These are phyloP conservation scores for Ophonus ardosiacus DNA, from an alignment of 2,888 invertebrate species.

Conservation along the genomic window DNA sequence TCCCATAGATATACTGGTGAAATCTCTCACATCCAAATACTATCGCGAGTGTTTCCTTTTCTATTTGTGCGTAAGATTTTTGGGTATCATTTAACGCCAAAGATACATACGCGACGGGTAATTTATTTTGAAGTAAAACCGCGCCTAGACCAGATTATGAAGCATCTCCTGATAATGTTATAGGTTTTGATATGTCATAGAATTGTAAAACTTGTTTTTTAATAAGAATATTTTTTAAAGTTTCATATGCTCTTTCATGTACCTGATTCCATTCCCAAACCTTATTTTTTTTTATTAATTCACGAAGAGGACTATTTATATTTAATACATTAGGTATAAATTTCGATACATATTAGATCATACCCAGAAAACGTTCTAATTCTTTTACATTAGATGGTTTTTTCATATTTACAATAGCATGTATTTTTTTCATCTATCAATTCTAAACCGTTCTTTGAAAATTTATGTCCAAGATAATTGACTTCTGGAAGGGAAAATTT, in stretches of 20 bases:
- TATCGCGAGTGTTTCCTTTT: constrained; percentile 69
- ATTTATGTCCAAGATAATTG: constrained; percentile 66
- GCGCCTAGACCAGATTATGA: constrained; percentile 68
- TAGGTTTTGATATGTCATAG: constrained; percentile 59
- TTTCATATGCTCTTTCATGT: constrained; percentile 62
- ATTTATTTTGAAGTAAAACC: constrained; percentile 67
- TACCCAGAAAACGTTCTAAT: constrained; percentile 68
- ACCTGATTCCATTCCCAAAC: constrained; percentile 60
- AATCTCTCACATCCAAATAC: constrained; percentile 68
- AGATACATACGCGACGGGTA: constrained; percentile 69
- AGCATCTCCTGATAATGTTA: constrained; percentile 68
- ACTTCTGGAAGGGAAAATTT: constrained; percentile 64
- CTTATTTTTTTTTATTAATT: constrained; percentile 67
- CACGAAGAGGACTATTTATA: constrained; percentile 65
- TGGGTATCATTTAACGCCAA: constrained; percentile 66
- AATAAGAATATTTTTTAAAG: constrained; percentile 61
- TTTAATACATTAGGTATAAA: constrained; percentile 68
- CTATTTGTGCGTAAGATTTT: constrained; percentile 67
- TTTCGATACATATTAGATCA: constrained; percentile 68
- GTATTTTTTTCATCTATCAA: constrained; percentile 65
- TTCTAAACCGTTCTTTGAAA: constrained; percentile 64
- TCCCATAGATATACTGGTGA: constrained; percentile 68
- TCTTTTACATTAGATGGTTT: constrained; percentile 67
- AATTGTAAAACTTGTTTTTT: constrained; percentile 63
- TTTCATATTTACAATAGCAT: constrained; percentile 66